phyloP scores from a whole-genome alignment of 1,140 invertebrate genomes.

The Microvelia longipes region DNA sequence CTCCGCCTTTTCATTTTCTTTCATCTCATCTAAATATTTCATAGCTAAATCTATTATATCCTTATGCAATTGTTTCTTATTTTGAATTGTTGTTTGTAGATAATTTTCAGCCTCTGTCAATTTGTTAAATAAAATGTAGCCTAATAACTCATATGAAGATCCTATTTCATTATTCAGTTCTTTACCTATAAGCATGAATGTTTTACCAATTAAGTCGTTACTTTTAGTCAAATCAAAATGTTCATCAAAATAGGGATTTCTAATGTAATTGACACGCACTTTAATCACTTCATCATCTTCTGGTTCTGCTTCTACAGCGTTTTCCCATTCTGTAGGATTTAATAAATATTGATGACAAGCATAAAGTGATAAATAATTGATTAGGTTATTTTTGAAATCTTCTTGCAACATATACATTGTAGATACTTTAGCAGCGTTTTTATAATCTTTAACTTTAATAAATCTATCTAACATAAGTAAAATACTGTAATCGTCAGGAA shows the following conservation, averaged over 20 bases:
- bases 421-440: conserved; percentile 58
- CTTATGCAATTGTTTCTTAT: conserved; percentile 29
- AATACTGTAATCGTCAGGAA: conserved; percentile 59
- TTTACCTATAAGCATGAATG: conserved; percentile 45
- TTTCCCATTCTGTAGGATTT: conserved; percentile 37
- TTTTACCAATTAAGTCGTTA: conserved; percentile 57
- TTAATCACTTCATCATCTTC: conserved; percentile 47
- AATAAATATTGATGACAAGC: conserved; percentile 59
- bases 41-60: conserved; percentile 31
- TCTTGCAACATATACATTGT: conserved; percentile 76
- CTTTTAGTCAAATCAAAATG: conserved; percentile 68
- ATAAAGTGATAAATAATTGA: conserved; percentile 51
- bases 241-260: conserved; percentile 68
- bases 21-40: conserved; percentile 22
- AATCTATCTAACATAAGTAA: conserved; percentile 73
- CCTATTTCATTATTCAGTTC: conserved; percentile 36
- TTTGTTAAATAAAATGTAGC: conserved; percentile 50
- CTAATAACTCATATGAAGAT: conserved; percentile 49
- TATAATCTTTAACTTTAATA: conserved; percentile 48
- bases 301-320: conserved; percentile 25
- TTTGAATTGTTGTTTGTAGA: conserved; percentile 28
- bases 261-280: conserved; percentile 58
- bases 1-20: conserved; percentile 27
- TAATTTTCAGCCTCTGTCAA: conserved; percentile 37
- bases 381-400: conserved; percentile 56